Base-by-base conservation (phyloP, 1,140 invertebrate genomes). In the Musca domestica region DNA sequence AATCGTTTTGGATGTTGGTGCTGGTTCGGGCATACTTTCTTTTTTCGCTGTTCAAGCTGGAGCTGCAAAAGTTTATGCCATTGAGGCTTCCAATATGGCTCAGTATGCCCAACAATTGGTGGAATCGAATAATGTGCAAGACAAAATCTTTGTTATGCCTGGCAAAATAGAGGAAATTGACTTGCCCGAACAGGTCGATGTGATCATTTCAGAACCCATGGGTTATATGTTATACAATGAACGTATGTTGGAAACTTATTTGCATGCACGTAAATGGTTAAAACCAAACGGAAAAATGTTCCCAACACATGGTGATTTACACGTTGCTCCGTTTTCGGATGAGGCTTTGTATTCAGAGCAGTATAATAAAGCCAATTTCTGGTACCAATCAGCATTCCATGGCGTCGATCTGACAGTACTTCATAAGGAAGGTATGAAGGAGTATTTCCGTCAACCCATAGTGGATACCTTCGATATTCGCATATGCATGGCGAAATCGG, bases 221-320 rank as follows among this genome's bases (percentile, higher is more conserved):
- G 98, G 98, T 25, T 99, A 99, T 77, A 99, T 99, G 98, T 84
- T 99, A 12, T 98, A 98, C 78, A 99, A 99, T 84, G 98, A 99
- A 84, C 87, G 98, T 72, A 99, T 99, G 98, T 84, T 99, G 70
- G 98, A 99, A 85, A 98, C 96, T 5, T 99, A 97, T 85, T 84
- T 99, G 52, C 96, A 99, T 85, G 96, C 97, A 3, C 98, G 98
- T 79, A 99, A 99, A 80, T 99, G 96, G 95, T 85, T 99, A 14
- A 92, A 91, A 84, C 92, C 94, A 58, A 90, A 90, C 80, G 95
- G 95, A 25, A 88, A 89, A 74, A 99, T 99, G 98, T 99, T 96
- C 83, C 98, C 98, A 47, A 93, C 94, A 2, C 88, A 93, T 81
- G 97, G 96, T 58, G 96, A 99, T 85, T 83, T 99, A 12, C 96